Evolutionary conservation across 2,888 invertebrate genomes (phyloP), one percentile per base, ranked within the genome.

Genomic region (Philaethria dido): DNA sequence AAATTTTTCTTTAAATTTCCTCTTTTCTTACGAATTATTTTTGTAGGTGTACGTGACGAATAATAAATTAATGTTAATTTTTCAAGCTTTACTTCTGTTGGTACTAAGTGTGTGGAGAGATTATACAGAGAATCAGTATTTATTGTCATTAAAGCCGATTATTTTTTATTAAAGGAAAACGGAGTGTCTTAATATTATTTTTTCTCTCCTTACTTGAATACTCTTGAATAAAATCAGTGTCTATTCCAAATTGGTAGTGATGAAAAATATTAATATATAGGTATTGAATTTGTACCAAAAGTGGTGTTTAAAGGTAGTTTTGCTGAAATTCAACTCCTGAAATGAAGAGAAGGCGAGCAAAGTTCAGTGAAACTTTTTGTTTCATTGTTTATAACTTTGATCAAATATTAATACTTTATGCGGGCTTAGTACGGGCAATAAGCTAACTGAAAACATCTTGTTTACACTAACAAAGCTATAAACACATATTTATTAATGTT

Each of bases 401-500:
- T 3, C 11, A 25, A 50, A 50, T 50, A 25, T n/a, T 25, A 14
- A 25, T 25, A n/a, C 8, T 0, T 29, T 33, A 33, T 8, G n/a
- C 25, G n/a, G 48, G 14, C n/a, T n/a, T 25, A 29, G 25, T 50
- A 50, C 0, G n/a, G 29, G 2, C 50, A 50, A 50, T 11, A 50
- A 29, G 25, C 50, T 29, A 16, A 50, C 29, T 25, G 25, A 4
- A 50, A 50, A 8, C n/a, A 50, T 29, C 0, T 50, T 3, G n/a
- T 16, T 50, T n/a, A 29, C 9, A 50, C 29, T 50, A 29, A 50
- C 16, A 50, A 50, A 29, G n/a, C 29, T n/a, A 1, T 50, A 16
- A 50, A 16, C n/a, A 9, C 16, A 25, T 29, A 36, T 61, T 63
- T 60, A 39, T 69, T 61, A 67, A 67, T 66, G 54, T 54, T 64